Base-by-base conservation (phyloP, 2,888 invertebrate species). In the Seladonia tumulorum region DNA sequence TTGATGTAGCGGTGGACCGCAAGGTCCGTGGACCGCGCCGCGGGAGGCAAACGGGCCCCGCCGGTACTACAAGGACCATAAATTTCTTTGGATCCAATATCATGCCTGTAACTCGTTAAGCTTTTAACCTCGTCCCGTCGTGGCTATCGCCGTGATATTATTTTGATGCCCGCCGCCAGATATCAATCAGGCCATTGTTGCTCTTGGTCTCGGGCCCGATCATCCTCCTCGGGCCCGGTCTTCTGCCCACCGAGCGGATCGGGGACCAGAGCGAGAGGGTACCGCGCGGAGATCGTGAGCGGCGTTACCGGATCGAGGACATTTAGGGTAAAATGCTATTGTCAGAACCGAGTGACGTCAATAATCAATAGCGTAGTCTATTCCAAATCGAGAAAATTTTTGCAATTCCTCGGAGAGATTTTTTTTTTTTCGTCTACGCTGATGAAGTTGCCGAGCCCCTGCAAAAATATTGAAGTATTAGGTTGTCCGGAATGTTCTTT, bases 51-150 rank as follows among this genome's bases (percentile, higher is more conserved):
- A 88, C 88, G 81, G 86, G 88, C 86, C 88, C 88, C 90, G 81
- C 89, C 82, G 87, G 79, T 87, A 90, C 92, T 92, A 93, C 93
- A 93, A 93, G 91, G 90, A 90, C 91, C 92, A 93, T 93, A 93
- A 93, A 93, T 93, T 93, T 91, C 91, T 82, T 91, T 90, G 91
- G 91, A 92, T 92, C 93, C 93, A 92, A 93, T 93, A 93, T 93
- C 93, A 92, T 93, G 91, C 92, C 92, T 92, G 92, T 89, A 93
- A 93, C 92, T 93, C 93, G 92, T 93, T 93, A 93, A 93, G 90
- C 87, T 87, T 90, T 90, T 91, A 90, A 90, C 90, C 90, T 87
- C 86, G 89, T 88, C 89, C 86, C 85, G 84, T 85, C 88, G 82
- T 82, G 84, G 87, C 85, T 90, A 90, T 90, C 89, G 87, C 86